phyloP scores from a whole-genome alignment of 2,888 invertebrate species.

The Catotricha subobsoleta region DNA sequence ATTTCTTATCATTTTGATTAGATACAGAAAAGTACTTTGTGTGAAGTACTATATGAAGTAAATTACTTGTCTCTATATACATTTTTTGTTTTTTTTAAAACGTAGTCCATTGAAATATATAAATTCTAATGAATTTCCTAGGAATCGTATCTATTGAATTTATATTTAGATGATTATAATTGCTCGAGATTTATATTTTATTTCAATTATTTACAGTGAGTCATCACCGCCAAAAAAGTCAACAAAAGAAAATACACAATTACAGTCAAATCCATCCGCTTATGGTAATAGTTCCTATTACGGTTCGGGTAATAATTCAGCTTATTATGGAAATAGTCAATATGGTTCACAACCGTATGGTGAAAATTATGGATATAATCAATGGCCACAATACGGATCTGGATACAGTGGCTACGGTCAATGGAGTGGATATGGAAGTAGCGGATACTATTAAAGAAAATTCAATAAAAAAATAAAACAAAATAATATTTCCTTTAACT shows the following conservation, averaged over 20 bases:
- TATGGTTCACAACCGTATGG: constrained; percentile 5
- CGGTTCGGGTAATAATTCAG: constrained; percentile 5
- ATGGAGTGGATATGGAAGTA: constrained; percentile 37
- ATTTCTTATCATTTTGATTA: background rate
- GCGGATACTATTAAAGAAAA: constrained; percentile 20
- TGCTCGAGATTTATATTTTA: background rate
- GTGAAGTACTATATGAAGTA: too few relatives aligned
- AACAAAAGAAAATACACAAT: constrained; percentile 23
- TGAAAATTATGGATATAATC: constrained; percentile 36
- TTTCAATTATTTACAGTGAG: constrained; percentile 17
- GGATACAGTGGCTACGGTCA: constrained; percentile 38
- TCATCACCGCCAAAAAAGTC: constrained; percentile 25
- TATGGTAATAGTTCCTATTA: background rate
- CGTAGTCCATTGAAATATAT: background rate
- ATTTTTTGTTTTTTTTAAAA: too few relatives aligned
- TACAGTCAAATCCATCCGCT: background rate
- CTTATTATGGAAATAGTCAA: constrained; percentile 4
- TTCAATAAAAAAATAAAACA: too few relatives aligned
- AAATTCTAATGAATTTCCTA: background rate
- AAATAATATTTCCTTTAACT: too few relatives aligned
- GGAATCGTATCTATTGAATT: background rate
- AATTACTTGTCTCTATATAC: too few relatives aligned
- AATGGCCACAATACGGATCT: constrained; percentile 39
- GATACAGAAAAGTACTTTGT: background rate
- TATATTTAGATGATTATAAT: background rate